Evolutionary conservation across 92 coral and sea anemone genomes (phyloP), one percentile per base, ranked within the genome.

Genomic region (Palythoa heliodiscus): DNA sequence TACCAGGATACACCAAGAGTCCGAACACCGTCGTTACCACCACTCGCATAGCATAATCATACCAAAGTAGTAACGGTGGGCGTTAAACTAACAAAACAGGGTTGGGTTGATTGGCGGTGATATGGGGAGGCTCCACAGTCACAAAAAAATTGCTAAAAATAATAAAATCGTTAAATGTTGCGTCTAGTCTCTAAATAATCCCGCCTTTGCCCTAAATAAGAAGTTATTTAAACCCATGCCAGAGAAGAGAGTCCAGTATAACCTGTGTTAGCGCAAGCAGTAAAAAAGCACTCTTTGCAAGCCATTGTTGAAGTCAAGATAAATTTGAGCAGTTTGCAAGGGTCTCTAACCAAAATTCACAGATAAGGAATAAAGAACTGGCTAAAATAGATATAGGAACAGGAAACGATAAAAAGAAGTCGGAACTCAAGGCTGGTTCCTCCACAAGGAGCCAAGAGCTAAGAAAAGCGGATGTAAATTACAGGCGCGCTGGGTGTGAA

Each of bases 181-280:
- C 76, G 76, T 72, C 76, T 72, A 11, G 11, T 37, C 75, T 71
- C 75, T 71, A 71, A 71, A 29, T 29, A 71, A 71, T 15, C n/a
- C n/a, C n/a, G n/a, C n/a, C n/a, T n/a, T n/a, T n/a, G n/a, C n/a
- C n/a, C n/a, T n/a, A n/a, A n/a, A n/a, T n/a, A n/a, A n/a, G n/a
- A n/a, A n/a, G n/a, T n/a, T n/a, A n/a, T n/a, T n/a, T n/a, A n/a
- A n/a, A n/a, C n/a, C n/a, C n/a, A n/a, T n/a, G n/a, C n/a, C n/a
- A n/a, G n/a, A n/a, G n/a, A n/a, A n/a, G n/a, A n/a, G n/a, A n/a
- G n/a, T n/a, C n/a, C n/a, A n/a, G n/a, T n/a, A n/a, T n/a, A n/a
- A n/a, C n/a, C n/a, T 73, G 77, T 47, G 77, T 73, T 43, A 43
- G 57, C 16, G 58, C 77, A 15, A 73, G 7, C 77, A 73, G 58